Evolutionary conservation across 2,888 invertebrate species (phyloP).

Genomic region (Myopa tessellatipennis): DNA sequence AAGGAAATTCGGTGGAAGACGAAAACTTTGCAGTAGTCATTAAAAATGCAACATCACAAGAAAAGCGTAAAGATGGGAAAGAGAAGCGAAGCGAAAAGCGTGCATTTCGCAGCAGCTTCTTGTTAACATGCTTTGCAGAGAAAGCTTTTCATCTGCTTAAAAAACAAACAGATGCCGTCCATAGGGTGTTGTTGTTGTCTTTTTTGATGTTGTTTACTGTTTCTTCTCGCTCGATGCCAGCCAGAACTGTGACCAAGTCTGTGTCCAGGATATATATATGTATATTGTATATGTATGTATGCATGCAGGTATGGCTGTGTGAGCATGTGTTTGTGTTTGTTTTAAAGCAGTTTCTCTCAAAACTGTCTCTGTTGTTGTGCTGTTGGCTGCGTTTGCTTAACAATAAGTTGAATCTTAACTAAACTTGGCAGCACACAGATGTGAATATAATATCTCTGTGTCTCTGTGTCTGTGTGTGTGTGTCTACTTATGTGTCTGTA

Average conservation of each 20-base stretch:
- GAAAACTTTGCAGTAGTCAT: not conserved
- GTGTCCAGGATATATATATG: not conserved
- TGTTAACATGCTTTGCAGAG: not conserved
- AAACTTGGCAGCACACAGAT: conserved; percentile 24
- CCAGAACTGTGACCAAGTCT: conserved; percentile 6
- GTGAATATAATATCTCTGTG: not conserved
- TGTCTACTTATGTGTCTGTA: not conserved
- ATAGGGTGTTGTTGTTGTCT: not conserved
- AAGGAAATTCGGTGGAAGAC: conserved; percentile 9
- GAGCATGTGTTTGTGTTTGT: not conserved
- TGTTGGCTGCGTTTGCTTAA: conserved; percentile 26
- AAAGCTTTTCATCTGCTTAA: conserved; percentile 12
- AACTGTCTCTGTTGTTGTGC: conserved; percentile 18
- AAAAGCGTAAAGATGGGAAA: not conserved
- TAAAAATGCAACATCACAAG: not conserved
- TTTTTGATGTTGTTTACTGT: not conserved
- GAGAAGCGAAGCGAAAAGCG: not conserved
- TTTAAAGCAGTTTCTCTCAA: not conserved
- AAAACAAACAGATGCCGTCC: not conserved
- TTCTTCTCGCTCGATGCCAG: not conserved
- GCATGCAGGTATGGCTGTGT: not conserved
- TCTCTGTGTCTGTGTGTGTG: conserved; percentile 7
- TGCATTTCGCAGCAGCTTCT: not conserved
- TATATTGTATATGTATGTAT: not conserved
- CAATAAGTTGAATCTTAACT: conserved; percentile 32